Evolutionary conservation across 2,888 invertebrate genomes (phyloP).

Genomic region (Charanyca ferruginea): DNA sequence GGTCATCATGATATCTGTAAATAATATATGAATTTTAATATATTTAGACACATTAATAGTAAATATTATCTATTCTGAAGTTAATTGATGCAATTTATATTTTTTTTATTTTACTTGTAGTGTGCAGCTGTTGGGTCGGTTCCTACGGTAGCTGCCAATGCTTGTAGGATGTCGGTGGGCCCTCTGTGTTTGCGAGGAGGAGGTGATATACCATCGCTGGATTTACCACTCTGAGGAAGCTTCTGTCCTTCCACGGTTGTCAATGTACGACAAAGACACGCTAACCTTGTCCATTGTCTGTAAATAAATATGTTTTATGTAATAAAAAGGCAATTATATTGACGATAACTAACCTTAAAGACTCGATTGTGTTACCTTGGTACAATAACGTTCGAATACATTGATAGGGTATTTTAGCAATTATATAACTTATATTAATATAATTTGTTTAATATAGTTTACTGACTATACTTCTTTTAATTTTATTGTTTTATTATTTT

Average conservation of each 20-base stretch:
- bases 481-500: conserved; percentile 3
- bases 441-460: background rate
- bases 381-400: conserved; percentile 78
- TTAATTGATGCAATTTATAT: background rate
- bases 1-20: conserved; percentile 96
- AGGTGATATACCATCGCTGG: conserved; percentile 86
- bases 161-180: conserved; percentile 96
- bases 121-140: conserved; percentile 96
- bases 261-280: conserved; percentile 80
- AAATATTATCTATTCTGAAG: background rate
- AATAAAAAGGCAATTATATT: conserved; percentile 26
- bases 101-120: conserved; percentile 91
- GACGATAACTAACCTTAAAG: conserved; percentile 50
- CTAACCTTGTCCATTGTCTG: conserved; percentile 83
- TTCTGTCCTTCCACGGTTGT: conserved; percentile 83
- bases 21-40: background rate
- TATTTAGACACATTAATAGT: background rate
- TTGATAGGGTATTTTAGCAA: conserved; percentile 41
- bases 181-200: conserved; percentile 94
- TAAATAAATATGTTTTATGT: conserved; percentile 46
- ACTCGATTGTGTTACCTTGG: conserved; percentile 69
- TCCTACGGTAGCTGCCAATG: conserved; percentile 95
- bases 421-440: background rate
- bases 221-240: conserved; percentile 76
- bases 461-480: background rate